Percentiles rank a stretch among this genome's conserved stretches.
These are phyloP conservation scores for Gobiocypris rarus DNA, from an alignment of 2,113 vertebrate species.

Conservation along the genomic window DNA sequence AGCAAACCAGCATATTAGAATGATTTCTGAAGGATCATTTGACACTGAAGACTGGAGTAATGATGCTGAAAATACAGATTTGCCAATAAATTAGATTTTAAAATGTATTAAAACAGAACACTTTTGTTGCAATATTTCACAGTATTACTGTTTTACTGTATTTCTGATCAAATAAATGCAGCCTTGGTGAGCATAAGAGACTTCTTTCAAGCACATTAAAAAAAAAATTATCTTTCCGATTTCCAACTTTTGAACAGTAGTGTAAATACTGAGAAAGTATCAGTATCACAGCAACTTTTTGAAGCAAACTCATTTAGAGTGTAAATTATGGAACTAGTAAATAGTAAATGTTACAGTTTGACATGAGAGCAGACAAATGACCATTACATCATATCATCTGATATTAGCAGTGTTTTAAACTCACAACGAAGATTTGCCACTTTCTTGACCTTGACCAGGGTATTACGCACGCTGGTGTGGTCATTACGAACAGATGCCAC, in stretches of 20 bases:
- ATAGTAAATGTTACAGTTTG: background rate
- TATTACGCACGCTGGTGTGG: constrained; percentile 65
- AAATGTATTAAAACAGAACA: background rate
- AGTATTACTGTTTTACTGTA: background rate
- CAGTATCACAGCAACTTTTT: background rate
- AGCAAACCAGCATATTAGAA: too few relatives aligned
- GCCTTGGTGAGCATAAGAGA: background rate
- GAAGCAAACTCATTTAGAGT: background rate
- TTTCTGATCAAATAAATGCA: background rate
- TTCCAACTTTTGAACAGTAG: background rate
- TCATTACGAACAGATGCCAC: constrained; percentile 72
- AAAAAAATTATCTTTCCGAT: too few relatives aligned
- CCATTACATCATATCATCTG: background rate
- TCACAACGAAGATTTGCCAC: constrained; percentile 72
- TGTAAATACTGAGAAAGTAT: background rate
- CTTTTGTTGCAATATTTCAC: background rate
- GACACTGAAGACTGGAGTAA: too few relatives aligned
- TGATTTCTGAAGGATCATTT: too few relatives aligned
- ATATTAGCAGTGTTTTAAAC: constrained; percentile 34
- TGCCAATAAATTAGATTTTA: background rate
- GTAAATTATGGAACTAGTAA: background rate
- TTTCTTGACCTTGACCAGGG: constrained; percentile 73
- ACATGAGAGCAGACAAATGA: background rate
- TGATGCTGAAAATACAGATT: too few relatives aligned
- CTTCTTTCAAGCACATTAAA: background rate